phyloP scores from a whole-genome alignment of 2,797 vertebrate species.

The Crenuchus spilurus region DNA sequence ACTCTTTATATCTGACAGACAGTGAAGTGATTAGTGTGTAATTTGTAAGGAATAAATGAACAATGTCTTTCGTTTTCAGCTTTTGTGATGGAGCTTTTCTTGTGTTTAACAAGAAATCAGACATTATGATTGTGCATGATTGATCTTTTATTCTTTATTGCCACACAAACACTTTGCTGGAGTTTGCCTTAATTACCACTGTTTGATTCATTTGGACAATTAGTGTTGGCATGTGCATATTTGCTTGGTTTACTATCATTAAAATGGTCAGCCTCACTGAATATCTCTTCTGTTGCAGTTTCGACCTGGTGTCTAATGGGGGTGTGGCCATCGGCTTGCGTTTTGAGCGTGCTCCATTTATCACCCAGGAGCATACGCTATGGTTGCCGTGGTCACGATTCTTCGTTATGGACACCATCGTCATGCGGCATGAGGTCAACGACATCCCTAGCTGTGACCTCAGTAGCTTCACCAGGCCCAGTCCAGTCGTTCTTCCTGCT shows the following conservation, averaged over 20 bases:
- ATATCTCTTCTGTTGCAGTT: constrained; percentile 76
- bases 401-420: constrained; percentile 97
- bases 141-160: neutral
- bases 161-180: neutral
- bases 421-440: constrained; percentile 97
- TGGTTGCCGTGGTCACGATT: constrained; percentile 98
- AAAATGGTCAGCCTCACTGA: constrained; percentile 34
- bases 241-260: neutral
- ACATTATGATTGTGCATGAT: neutral
- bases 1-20: neutral
- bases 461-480: constrained; percentile 91
- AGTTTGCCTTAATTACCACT: neutral
- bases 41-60: no score
- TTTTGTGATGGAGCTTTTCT: no score
- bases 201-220: neutral
- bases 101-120: no score
- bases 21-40: neutral
- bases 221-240: neutral
- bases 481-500: constrained; percentile 88
- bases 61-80: no score
- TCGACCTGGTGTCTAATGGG: constrained; percentile 94
- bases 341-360: constrained; percentile 96
- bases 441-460: constrained; percentile 98
- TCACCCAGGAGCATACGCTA: constrained; percentile 95
- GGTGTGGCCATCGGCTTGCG: constrained; percentile 90